A percentile compares a stretch with the other conserved stretches of the same genome.
Evolutionary conservation across 2,888 invertebrate genomes (phyloP).

Genomic region (Cephus sareptanus): DNA sequence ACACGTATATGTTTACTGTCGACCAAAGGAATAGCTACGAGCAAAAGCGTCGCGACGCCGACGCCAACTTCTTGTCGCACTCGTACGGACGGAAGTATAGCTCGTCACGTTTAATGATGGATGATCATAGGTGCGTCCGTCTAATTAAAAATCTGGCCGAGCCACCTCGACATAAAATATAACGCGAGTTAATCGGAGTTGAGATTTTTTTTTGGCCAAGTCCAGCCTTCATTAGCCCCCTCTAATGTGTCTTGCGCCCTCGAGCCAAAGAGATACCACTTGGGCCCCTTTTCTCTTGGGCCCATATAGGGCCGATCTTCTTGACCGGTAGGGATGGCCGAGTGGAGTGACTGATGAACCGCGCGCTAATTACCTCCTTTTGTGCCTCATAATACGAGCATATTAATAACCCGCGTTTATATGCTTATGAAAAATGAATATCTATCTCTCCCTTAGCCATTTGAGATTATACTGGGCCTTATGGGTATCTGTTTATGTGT

Average conservation of each 20-base stretch:
- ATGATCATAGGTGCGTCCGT: constrained; percentile 35
- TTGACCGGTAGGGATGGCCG: constrained; percentile 27
- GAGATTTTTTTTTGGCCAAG: constrained; percentile 17
- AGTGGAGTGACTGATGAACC: constrained; percentile 63
- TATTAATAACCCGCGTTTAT: constrained; percentile 63
- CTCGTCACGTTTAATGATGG: constrained; percentile 32
- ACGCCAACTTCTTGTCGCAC: not conserved
- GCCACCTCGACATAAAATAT: constrained; percentile 41
- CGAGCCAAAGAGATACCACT: constrained; percentile 34
- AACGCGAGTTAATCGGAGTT: constrained; percentile 52
- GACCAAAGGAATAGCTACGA: not conserved
- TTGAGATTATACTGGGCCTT: not conserved
- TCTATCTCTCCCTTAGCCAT: constrained; percentile 30
- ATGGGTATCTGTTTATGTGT: not conserved
- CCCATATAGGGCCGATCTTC: constrained; percentile 24
- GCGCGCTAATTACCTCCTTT: constrained; percentile 62
- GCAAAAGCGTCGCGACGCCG: not conserved
- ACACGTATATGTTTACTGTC: not conserved
- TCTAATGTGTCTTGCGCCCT: constrained; percentile 55
- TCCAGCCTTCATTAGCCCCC: constrained; percentile 54
- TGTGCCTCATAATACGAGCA: constrained; percentile 53
- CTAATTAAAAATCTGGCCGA: constrained; percentile 47
- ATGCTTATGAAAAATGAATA: constrained; percentile 59
- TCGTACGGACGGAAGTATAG: not conserved
- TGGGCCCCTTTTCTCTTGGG: constrained; percentile 23